These are phyloP conservation scores for Sebastiscus tertius DNA, from an alignment of 2,797 vertebrate species.

Conservation along the genomic window DNA sequence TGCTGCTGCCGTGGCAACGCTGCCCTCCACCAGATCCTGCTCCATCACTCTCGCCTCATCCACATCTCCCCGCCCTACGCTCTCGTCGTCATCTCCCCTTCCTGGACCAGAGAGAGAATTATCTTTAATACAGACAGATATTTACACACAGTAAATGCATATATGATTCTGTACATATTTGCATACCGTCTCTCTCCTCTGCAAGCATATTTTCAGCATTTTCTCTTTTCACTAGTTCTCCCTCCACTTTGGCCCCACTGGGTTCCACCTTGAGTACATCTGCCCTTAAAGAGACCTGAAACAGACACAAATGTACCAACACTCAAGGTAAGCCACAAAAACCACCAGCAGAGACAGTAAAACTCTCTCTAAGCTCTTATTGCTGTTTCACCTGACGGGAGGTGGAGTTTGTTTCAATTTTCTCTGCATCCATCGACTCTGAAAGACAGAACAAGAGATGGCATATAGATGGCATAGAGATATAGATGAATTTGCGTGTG, in stretches of 20 bases:
- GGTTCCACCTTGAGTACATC: constrained; percentile 72
- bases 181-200: constrained; percentile 75
- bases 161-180: background rate
- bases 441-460: background rate
- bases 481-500: background rate
- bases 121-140: background rate
- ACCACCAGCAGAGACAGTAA: background rate
- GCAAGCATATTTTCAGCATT: constrained; percentile 64
- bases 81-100: constrained; percentile 84
- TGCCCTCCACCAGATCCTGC: constrained; percentile 91
- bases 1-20: constrained; percentile 92
- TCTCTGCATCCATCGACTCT: constrained; percentile 84
- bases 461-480: background rate
- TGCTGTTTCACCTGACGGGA: constrained; percentile 83
- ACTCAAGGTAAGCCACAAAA: background rate
- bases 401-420: constrained; percentile 84
- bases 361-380: background rate
- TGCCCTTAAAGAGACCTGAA: constrained; percentile 55
- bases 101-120: constrained; percentile 26
- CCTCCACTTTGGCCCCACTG: constrained; percentile 52
- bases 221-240: constrained; percentile 78
- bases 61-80: constrained; percentile 78
- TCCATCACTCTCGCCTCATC: constrained; percentile 87
- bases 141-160: rapidly evolving
- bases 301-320: background rate